Base-by-base conservation (phyloP, 2,113 vertebrate genomes). In the Elanoides forficatus region DNA sequence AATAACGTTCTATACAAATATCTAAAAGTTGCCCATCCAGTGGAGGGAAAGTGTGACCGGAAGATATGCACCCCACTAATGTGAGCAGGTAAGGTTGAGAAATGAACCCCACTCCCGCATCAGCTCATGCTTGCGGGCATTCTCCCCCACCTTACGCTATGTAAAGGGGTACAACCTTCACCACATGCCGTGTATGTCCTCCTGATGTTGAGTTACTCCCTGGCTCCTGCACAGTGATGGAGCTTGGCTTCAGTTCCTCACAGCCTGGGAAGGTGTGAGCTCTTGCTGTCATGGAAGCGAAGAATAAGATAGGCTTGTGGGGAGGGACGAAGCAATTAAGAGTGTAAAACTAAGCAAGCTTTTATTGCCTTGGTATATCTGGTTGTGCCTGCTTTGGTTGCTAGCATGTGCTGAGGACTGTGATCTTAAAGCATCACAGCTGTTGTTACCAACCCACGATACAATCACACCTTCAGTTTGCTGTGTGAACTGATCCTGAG, bases 131-230 rank as follows among this genome's bases (percentile, higher is more conserved):
- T 60, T 36, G 55, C 25, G 45, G 65, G 7, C 74, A 50, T 85
- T 78, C 47, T 72, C 23, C 40, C 55, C 36, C 15, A 76, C 34
- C 42, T 81, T 52, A 48, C 0, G 1, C 45, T 72, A 36, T 40
- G 16, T 47, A 42, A 60, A 82, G 66, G 5, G 50, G 34, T 53
- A 62, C 42, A 81, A 25, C 15, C 52, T 84, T 75, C 36, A 42
- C 22, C 7, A 23, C 0, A 2, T 79, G 42, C 34, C 56, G 60
- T 0, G 0, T 45, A 26, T 11, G 26, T 66, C 27, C 45, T 82
- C 40, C 71, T 60, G 36, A 32, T 56, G 3, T 16, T 71, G 34
- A 66, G 47, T 81, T 17, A 59, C n/a, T 73, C 30, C 8, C 10
- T 30, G 25, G 23, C 7, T 74, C 32, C 56, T 48, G 18, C 48